Base-by-base conservation (phyloP, 2,888 invertebrate genomes). In the Ametastegia equiseti region DNA sequence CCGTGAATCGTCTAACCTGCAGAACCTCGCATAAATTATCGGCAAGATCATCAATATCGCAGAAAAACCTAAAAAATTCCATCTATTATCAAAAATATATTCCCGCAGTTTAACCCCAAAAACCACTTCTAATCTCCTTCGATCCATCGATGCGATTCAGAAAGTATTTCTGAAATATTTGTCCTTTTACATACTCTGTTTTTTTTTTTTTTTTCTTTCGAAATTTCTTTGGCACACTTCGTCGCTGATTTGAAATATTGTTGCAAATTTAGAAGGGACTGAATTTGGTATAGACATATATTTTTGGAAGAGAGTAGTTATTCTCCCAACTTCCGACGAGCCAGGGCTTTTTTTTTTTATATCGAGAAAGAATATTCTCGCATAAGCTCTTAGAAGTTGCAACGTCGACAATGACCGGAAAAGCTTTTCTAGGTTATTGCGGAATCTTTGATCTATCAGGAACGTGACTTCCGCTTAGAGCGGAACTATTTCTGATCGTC, bases 401-500 rank as follows among this genome's bases (percentile, higher is more conserved):
- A 60, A 7, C 60, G 60, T 27, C 30, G 23, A 60, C 15, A 30
- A 54, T 13, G 30, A 60, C 60, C 60, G 60, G 30, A 30, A 60
- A 60, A 13, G 60, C 60, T 30, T 30, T n/a, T 60, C 15, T 60
- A 30, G 30, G 30, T 23, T 33, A 33, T 54, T 33, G 54, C 75
- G 13, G 75, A 75, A 75, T 75, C 45, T 75, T 50, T 45, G 54
- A 75, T 75, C 75, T 75, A 75, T 54, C 50, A 75, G 54, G 50
- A 75, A 15, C 50, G n/a, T 75, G 75, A 75, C 75, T 75, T 75
- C 75, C 75, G 75, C 36, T 75, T 54, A 36, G 75, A 75, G 75
- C 75, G 75, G 75, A 75, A 82, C 89, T 90, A 90, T 90, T 90
- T 89, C 88, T 88, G 89, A 88, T 86, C 89, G 86, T 88, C 88